Percentiles rank a stretch among this genome's conserved stretches.
phyloP scores from a whole-genome alignment of 2,888 invertebrate species.

The Trichopoda pennipes region DNA sequence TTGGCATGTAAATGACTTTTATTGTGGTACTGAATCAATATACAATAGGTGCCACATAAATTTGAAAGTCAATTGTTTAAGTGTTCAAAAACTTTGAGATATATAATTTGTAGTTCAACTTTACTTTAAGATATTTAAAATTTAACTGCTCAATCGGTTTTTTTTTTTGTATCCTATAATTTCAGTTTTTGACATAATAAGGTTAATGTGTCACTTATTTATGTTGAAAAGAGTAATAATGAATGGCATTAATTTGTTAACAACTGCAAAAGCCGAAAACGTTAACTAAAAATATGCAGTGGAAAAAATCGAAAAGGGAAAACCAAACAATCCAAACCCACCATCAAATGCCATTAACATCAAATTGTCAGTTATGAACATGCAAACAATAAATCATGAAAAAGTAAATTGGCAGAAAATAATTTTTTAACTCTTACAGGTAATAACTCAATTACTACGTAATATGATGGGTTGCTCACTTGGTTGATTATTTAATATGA shows the following conservation, averaged over 20 bases:
- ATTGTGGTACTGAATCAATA: too few relatives aligned
- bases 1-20: too few relatives aligned
- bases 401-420: conserved; percentile 43
- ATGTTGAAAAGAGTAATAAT: too few relatives aligned
- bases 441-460: conserved; percentile 62
- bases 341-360: conserved; percentile 67
- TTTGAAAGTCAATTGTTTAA: too few relatives aligned
- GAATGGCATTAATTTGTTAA: conserved; percentile 38
- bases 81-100: too few relatives aligned
- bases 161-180: conserved; percentile 32
- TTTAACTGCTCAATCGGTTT: too few relatives aligned
- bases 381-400: conserved; percentile 64
- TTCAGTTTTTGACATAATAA: conserved; percentile 66
- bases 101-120: too few relatives aligned
- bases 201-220: conserved; percentile 67
- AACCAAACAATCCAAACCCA: conserved; percentile 38
- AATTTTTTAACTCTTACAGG: conserved; percentile 24
- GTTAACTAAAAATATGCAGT: conserved; percentile 32
- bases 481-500: conserved; percentile 62
- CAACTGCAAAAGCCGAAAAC: neutral
- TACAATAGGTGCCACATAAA: too few relatives aligned
- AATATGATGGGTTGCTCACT: conserved; percentile 44
- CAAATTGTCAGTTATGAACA: conserved; percentile 67
- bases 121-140: too few relatives aligned
- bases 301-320: conserved; percentile 42